Evolutionary conservation across 1,140 invertebrate species (phyloP), one percentile per base, ranked within the genome.

Genomic region (Meloidogyne floridensis): DNA sequence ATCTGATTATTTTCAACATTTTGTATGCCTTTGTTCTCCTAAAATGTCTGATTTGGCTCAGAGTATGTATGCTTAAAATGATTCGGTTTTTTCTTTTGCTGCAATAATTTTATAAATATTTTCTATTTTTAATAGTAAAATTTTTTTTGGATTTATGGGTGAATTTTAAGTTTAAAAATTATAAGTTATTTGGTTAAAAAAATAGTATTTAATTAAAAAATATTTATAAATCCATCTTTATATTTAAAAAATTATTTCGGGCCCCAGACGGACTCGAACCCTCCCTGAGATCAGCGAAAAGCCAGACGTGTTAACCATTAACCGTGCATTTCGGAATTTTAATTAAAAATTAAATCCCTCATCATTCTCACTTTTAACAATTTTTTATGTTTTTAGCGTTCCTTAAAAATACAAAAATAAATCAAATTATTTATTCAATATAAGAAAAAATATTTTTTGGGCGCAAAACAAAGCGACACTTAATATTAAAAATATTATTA

Each of bases 1-100:
- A 20, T 65, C 77, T n/a, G 77, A 79, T 53, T 79, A 79, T 47
- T 79, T 79, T 51, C 56, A 79, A 71, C 77, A 79, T 15, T 79
- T 79, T 79, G 77, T 79, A 4, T 72, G 77, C 20, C n/a, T 79
- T 47, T 72, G 77, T 51, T 65, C 77, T 43, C 77, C 65, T 20
- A 54, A 69, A 79, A 79, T 79, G 77, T 71, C 77, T 4, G 77
- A 79, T 20, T 43, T 54, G 11, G 77, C 77, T 51, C 54, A 79
- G 9, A 71, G 53, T 79, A 72, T 79, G 75, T 56, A 56, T 69
- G 75, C 75, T 43, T 56, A 15, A 56, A 69, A 18, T 2, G 32
- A 18, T 42, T 9, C 13, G 43, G 51, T 53, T 56, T 13, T 20
- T 56, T 11, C 51, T 3, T 53, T 13, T 75, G 32, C 32, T 75